These are phyloP conservation scores for Timandra comae DNA, from an alignment of 2,888 invertebrate genomes.

Conservation along the genomic window DNA sequence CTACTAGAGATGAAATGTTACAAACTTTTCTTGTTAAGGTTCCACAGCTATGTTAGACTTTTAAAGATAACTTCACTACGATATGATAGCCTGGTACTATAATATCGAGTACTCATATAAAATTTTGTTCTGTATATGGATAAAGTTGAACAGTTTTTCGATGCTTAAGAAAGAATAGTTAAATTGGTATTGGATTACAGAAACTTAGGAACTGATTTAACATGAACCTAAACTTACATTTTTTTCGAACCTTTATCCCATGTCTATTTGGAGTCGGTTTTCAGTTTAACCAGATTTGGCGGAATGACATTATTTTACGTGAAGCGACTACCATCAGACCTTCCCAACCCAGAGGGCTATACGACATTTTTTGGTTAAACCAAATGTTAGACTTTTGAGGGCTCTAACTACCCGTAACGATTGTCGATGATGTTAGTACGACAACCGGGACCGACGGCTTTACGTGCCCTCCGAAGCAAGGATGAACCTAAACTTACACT, in stretches of 20 bases:
- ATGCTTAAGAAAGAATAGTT: background rate
- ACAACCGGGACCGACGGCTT: too few relatives aligned
- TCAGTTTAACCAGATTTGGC: too few relatives aligned
- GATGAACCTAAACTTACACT: background rate
- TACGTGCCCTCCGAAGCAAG: background rate
- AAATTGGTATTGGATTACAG: background rate
- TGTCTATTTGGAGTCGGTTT: too few relatives aligned
- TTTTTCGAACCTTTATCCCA: too few relatives aligned
- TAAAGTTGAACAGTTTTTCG: background rate
- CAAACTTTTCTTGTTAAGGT: conserved; percentile 40
- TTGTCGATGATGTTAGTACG: too few relatives aligned
- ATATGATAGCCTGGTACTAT: conserved; percentile 27
- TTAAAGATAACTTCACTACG: conserved; percentile 24
- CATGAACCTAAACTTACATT: background rate
- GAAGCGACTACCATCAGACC: too few relatives aligned
- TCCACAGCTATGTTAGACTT: conserved; percentile 24
- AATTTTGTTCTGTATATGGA: conserved; percentile 9
- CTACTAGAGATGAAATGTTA: background rate
- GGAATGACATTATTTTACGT: too few relatives aligned
- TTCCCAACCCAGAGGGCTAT: too few relatives aligned
- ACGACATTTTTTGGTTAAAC: too few relatives aligned
- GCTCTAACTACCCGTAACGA: too few relatives aligned
- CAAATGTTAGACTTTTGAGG: too few relatives aligned
- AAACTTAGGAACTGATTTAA: background rate
- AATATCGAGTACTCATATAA: background rate